These are phyloP conservation scores for Aldabrachelys gigantea DNA, from an alignment of 2,113 vertebrate genomes.

Conservation along the genomic window DNA sequence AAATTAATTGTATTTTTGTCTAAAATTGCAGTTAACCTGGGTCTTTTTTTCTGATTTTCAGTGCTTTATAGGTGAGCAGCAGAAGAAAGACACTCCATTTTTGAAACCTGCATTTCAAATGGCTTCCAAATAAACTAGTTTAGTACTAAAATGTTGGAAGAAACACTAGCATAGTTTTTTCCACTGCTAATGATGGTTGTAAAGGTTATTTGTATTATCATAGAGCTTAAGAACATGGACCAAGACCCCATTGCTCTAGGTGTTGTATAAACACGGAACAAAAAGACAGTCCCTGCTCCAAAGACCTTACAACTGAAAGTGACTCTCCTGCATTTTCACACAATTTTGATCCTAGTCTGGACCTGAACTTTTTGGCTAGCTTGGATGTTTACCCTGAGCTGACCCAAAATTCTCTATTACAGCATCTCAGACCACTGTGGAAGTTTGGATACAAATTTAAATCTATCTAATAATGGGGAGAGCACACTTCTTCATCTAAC, in stretches of 20 bases:
- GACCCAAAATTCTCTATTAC: background rate
- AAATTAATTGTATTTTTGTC: background rate
- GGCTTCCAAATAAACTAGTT: background rate
- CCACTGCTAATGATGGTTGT: background rate
- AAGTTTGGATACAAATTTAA: background rate
- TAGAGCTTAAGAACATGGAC: background rate
- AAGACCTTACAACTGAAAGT: background rate
- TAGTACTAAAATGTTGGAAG: background rate
- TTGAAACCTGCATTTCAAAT: rapidly evolving
- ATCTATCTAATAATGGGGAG: no score
- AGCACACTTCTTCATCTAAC: no score
- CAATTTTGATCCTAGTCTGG: background rate
- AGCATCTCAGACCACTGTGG: background rate
- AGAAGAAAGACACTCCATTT: background rate
- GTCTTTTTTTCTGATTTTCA: background rate
- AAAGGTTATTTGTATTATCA: background rate
- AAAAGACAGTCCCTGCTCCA: background rate
- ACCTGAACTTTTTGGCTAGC: background rate
- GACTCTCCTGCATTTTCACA: rapidly evolving
- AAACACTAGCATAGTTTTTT: background rate
- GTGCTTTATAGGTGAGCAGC: background rate
- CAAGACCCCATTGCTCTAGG: background rate
- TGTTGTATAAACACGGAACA: background rate
- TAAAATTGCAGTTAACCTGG: background rate
- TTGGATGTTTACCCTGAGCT: background rate